These are phyloP conservation scores for Cuniculus paca DNA, from an alignment of 2,797 vertebrate species.

Conservation along the genomic window DNA sequence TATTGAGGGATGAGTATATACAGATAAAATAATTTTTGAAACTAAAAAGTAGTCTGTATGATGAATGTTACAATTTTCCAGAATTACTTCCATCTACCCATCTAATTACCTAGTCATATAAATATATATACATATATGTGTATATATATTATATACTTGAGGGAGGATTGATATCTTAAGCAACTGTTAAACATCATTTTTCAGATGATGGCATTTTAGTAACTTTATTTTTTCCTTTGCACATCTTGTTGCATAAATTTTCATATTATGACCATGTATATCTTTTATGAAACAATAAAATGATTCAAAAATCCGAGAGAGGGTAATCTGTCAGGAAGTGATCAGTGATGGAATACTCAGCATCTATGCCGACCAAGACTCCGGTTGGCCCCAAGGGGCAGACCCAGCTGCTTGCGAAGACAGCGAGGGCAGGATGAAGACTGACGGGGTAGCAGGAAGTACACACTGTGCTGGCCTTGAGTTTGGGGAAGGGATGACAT, in stretches of 20 bases:
- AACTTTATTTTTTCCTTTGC: background rate
- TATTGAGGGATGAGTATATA: background rate
- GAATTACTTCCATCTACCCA: background rate
- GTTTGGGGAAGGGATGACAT: background rate
- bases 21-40: constrained; percentile 36
- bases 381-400: background rate
- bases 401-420: background rate
- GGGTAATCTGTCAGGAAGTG: background rate
- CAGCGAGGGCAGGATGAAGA: background rate
- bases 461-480: background rate
- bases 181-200: background rate
- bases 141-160: rapidly evolving
- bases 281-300: background rate
- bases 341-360: background rate
- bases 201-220: background rate
- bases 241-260: background rate
- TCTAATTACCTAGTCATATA: background rate
- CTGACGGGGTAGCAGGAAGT: background rate
- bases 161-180: background rate
- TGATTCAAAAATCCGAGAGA: background rate
- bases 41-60: background rate
- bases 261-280: background rate
- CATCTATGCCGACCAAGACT: rapidly evolving
- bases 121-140: too few relatives aligned
- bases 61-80: background rate